Conservation (phyloP, 2,888 invertebrate genomes). For the Julus scanicus region DNA sequence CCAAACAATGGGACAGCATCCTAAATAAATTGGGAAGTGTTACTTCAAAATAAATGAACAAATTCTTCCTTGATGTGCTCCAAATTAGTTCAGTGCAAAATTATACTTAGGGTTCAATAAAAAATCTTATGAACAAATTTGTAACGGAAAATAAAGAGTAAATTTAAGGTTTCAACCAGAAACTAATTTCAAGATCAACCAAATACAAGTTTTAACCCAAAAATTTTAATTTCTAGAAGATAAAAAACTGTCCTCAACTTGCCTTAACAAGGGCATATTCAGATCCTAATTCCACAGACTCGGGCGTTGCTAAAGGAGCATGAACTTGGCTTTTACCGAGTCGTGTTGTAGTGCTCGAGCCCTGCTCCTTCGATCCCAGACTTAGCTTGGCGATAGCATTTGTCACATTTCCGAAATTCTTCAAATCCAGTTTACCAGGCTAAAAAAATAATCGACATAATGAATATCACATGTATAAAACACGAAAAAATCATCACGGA, state of each 20-base stretch:
- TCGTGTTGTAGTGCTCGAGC: conserved; percentile 62
- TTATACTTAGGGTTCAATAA: too few species aligned
- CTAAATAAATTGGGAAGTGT: conserved; percentile 65
- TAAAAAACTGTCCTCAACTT: neutral
- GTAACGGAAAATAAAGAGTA: too few species aligned
- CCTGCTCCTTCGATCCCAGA: conserved; percentile 73
- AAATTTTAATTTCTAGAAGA: neutral
- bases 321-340: conserved; percentile 69
- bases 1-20: conserved; percentile 69
- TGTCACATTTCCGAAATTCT: conserved; percentile 88
- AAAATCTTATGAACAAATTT: too few species aligned
- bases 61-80: neutral
- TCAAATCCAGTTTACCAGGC: conserved; percentile 89
- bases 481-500: conserved; percentile 12
- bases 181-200: neutral
- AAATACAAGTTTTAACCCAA: too few species aligned
- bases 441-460: conserved; percentile 67
- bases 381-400: conserved; percentile 75
- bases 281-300: conserved; percentile 78
- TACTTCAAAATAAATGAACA: neutral
- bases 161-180: too few species aligned
- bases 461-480: conserved; percentile 18
- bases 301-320: conserved; percentile 81
- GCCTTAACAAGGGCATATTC: conserved; percentile 77
- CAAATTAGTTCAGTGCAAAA: neutral